Conservation (phyloP, 2,113 vertebrate species). For the Tragelaphus imberbis region DNA sequence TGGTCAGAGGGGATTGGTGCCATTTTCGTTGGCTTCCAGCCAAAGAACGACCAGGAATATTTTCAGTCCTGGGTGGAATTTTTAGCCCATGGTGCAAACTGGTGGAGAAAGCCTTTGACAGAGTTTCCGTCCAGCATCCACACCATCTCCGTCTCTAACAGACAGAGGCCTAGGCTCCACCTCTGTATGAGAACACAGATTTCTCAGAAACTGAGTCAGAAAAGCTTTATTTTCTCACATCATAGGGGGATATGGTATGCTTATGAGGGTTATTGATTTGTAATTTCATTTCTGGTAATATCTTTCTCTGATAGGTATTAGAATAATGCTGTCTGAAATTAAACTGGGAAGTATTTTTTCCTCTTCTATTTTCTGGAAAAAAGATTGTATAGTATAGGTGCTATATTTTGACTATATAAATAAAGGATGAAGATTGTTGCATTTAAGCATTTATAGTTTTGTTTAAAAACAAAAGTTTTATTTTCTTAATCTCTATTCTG, state of each 20-base stretch:
- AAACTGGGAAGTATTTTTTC: neutral
- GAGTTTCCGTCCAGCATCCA: neutral
- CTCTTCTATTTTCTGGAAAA: neutral
- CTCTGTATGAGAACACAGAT: neutral
- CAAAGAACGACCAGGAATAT: neutral
- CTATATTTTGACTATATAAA: neutral
- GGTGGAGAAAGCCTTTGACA: neutral
- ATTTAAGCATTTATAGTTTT: conserved; percentile 53
- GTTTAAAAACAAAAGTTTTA: neutral
- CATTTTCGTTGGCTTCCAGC: neutral
- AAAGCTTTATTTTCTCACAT: neutral
- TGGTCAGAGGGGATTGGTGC: neutral
- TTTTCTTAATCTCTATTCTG: neutral
- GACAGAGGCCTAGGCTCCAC: neutral
- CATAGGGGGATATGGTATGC: neutral
- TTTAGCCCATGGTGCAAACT: neutral
- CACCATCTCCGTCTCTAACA: neutral
- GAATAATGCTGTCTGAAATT: neutral
- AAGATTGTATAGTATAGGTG: neutral
- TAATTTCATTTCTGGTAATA: neutral
- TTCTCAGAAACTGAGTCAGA: neutral
- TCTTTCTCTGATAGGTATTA: neutral
- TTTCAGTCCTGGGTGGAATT: neutral
- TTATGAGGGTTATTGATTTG: neutral
- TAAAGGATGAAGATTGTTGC: conserved; percentile 48